These are phyloP conservation scores for Apomyelois bistriatella DNA, from an alignment of 2,888 invertebrate species.

Conservation along the genomic window DNA sequence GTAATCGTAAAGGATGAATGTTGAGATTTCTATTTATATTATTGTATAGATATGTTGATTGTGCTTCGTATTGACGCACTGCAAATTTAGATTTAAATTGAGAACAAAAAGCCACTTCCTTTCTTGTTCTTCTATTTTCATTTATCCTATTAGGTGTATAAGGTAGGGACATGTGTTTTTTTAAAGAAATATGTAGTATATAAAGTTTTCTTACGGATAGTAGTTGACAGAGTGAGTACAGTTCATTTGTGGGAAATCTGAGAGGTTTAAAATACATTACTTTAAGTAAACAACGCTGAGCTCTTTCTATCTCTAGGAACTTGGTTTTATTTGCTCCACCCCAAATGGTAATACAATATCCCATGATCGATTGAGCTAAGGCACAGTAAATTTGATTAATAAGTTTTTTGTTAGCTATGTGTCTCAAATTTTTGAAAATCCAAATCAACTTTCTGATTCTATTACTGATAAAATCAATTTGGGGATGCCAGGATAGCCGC, in stretches of 20 bases:
- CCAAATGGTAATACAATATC: background rate
- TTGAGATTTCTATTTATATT: background rate
- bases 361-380: background rate
- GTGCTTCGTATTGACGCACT: background rate
- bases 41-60: background rate
- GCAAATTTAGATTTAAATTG: too few species aligned
- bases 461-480: background rate
- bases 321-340: too few species aligned
- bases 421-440: background rate
- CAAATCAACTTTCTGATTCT: background rate
- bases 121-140: too few species aligned
- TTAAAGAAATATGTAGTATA: background rate
- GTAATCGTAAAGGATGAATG: background rate
- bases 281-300: too few species aligned
- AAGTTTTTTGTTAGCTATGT: background rate
- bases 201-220: background rate
- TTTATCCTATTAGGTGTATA: too few species aligned
- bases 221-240: background rate
- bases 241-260: too few species aligned
- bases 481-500: slow-evolving; percentile 3
- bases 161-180: too few species aligned
- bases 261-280: too few species aligned
- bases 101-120: too few species aligned
- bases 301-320: background rate
- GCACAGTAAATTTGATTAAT: background rate